Conservation (phyloP, 1,140 invertebrate species). For the Panulirus ornatus region DNA sequence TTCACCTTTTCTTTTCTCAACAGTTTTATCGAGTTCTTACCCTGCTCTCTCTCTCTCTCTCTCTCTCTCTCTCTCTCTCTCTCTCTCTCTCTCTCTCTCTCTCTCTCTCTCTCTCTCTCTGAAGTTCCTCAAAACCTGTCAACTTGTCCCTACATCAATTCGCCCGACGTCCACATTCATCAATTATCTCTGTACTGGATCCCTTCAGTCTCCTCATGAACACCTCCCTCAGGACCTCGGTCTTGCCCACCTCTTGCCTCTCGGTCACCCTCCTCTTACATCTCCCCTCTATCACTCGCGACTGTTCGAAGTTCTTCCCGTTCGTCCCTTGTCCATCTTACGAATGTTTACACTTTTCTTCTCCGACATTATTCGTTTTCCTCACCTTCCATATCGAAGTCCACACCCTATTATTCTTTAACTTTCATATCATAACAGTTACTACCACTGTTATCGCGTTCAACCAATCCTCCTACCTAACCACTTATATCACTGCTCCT, state of each 20-base stretch:
- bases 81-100: slow-evolving; percentile 21
- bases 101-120: neutral
- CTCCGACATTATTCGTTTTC: slow-evolving; percentile 4
- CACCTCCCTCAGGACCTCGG: neutral
- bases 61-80: slow-evolving; percentile 1
- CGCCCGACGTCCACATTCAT: neutral
- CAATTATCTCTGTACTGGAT: neutral
- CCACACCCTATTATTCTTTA: no score
- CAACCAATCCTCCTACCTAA: neutral
- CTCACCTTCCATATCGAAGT: neutral
- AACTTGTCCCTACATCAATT: neutral
- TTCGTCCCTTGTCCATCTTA: slow-evolving; percentile 13
- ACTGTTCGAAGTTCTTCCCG: no score
- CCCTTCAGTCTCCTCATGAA: neutral
- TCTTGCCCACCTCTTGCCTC: neutral
- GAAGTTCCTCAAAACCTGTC: neutral
- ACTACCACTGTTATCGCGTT: neutral
- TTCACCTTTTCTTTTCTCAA: slow-evolving; percentile 5
- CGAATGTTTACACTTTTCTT: neutral
- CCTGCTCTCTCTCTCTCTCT: neutral
- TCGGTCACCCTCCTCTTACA: neutral
- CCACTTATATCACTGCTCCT: slow-evolving; percentile 11
- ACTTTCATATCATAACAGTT: no score
- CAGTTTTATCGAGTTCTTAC: neutral
- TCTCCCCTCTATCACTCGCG: neutral